Evolutionary conservation across 2,113 vertebrate species (phyloP), one percentile per base, ranked within the genome.

Genomic region (Scalopus aquaticus): DNA sequence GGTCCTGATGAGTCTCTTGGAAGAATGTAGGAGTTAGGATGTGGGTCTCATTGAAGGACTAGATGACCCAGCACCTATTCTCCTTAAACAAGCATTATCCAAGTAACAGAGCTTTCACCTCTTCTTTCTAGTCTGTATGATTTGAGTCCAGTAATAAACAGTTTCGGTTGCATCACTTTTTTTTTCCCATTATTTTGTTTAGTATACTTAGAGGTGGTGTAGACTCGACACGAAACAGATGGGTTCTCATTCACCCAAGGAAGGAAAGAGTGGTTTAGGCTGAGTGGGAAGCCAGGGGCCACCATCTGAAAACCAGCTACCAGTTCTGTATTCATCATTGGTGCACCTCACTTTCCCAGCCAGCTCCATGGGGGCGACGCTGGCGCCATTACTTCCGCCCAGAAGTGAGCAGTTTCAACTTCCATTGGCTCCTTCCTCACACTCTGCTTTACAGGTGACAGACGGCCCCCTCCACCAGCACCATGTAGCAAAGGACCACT

Each of bases 101-200:
- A 88, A 90, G 42, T 42, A 84, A 44, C 9, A 37, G 30, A n/a
- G 32, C 9, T 84, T 93, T 60, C 39, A 80, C 13, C 6, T 88
- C 19, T 69, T 46, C 91, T n/a, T 94, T 65, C n/a, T 80, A 73
- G 39, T 72, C 39, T 54, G 28, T 79, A 84, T 62, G 26, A 84
- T 72, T 42, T 88, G 58, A 93, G 89, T 70, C 6, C 39, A 94
- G n/a, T 37, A 24, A 67, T 91, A 88, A 78, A 35, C 19, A 85
- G 76, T 81, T 89, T 83, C 8, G n/a, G 6, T 60, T 6, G 90
- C 37, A 86, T 44, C 16, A 88, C 37, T 74, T 88, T 6, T 83
- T 88, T 92, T 80, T 35, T 32, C 64, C 49, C 58, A 76, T 58
- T 74, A 37, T 60, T 91, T 79, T 79, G 74, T 86, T 85, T 90